A percentile compares a stretch with the other conserved stretches of the same genome.
phyloP scores from a whole-genome alignment of 2,113 vertebrate species.

The Gymnogyps californianus region DNA sequence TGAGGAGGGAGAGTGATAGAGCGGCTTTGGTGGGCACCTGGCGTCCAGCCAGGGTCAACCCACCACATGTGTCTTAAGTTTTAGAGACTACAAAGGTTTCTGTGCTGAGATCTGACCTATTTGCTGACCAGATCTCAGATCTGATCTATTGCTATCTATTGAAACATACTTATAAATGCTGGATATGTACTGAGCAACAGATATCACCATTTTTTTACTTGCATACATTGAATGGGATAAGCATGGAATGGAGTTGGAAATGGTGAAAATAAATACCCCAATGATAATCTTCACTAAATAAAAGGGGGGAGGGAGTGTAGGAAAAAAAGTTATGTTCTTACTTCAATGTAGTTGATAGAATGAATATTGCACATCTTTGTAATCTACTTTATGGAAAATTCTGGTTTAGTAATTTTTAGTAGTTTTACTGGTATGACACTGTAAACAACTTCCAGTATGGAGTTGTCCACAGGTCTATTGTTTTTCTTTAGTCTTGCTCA shows the following conservation, averaged over 20 bases:
- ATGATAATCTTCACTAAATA: background rate
- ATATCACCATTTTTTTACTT: no score
- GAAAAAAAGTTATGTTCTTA: background rate
- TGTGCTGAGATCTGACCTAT: background rate
- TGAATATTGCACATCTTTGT: no score
- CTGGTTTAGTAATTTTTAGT: background rate
- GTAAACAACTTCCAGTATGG: background rate
- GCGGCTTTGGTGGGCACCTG: no score
- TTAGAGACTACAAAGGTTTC: background rate
- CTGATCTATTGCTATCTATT: no score
- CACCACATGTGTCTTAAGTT: background rate
- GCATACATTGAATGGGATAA: background rate
- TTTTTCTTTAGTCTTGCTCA: background rate
- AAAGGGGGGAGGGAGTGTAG: background rate
- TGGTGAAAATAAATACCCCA: background rate
- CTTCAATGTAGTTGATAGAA: background rate
- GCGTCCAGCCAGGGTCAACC: no score
- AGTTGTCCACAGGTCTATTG: background rate
- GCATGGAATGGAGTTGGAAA: background rate
- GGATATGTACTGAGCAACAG: no score
- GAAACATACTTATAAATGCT: background rate
- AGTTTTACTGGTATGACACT: background rate
- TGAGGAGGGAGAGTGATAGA: no score
- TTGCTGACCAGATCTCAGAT: background rate
- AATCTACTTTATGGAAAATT: background rate